Evolutionary conservation across 64 coral and sea anemone species (phyloP), one percentile per base, ranked within the genome.

Genomic region (Porites lutea): DNA sequence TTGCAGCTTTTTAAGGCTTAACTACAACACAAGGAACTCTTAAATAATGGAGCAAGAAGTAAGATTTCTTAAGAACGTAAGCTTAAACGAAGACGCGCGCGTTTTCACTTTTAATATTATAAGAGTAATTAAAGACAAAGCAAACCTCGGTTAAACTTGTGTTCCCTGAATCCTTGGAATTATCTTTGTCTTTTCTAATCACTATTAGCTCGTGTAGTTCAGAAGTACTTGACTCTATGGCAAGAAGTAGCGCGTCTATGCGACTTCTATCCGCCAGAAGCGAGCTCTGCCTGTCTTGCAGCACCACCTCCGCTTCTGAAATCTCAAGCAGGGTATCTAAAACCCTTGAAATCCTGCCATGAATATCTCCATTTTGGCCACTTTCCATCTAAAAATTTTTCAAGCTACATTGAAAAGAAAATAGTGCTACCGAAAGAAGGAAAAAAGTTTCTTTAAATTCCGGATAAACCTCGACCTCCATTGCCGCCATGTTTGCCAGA

Each of bases 131-230:
- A 1, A 37, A 37, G 27, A 37, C 27, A 57, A 57, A 49, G 13
- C 45, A 13, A 4, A 84, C 81, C 81, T 84, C 81, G 2, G 61
- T 68, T 50, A 84, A 68, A 60, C 81, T 84, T 49, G 81, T 84
- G 37, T 84, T 84, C 48, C 81, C 81, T 52, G 81, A 84, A 51
- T 84, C 81, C 48, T 84, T 84, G 67, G 81, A 84, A 51, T 15
- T 68, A 21, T 84, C 44, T 63, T 84, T 23, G 62, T 84, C 63
- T 52, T 18, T 84, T 21, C 57, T 78, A 66, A 61, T 47, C 45
- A 84, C 63, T 50, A 68, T 50, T 48, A 84, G 6, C 59, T 84
- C 63, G 48, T 84, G 81, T 2, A 84, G 59, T 68, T 84, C 62
- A 52, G 61, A 66, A 51, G 81, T 65, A 48, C n/a, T 68, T 84